Percentiles rank a stretch among this genome's conserved stretches.
Evolutionary conservation across 2,888 invertebrate genomes (phyloP).

Genomic region (Spodoptera exigua): DNA sequence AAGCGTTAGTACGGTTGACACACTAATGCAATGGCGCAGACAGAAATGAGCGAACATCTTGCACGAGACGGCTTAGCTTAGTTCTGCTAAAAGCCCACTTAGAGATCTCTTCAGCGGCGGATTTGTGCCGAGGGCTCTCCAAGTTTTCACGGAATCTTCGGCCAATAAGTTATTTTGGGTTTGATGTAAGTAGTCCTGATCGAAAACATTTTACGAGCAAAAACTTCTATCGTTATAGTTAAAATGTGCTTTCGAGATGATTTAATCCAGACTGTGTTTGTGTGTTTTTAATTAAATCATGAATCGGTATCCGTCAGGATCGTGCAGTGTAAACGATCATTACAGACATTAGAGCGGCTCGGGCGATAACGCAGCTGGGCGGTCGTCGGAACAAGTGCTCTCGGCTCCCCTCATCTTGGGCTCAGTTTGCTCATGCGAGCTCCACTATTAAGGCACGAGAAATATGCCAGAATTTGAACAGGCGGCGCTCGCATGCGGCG

Average conservation of each 20-base stretch:
- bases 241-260: constrained; percentile 2
- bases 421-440: constrained; percentile 64
- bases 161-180: constrained; percentile 81
- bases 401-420: constrained; percentile 65
- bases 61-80: constrained; percentile 86
- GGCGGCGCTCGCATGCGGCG: constrained; percentile 80
- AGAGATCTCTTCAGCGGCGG: constrained; percentile 85
- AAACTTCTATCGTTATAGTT: constrained; percentile 25
- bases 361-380: constrained; percentile 32
- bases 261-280: constrained; percentile 4
- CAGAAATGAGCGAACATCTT: constrained; percentile 84
- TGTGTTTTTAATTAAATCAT: constrained; percentile 67
- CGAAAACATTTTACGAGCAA: constrained; percentile 55
- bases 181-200: constrained; percentile 64
- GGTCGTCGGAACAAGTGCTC: constrained; percentile 66
- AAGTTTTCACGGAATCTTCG: constrained; percentile 80
- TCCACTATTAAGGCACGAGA: constrained; percentile 77
- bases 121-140: constrained; percentile 82
- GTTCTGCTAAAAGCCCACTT: constrained; percentile 88
- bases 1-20: constrained; percentile 53
- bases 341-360: constrained; percentile 66
- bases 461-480: constrained; percentile 86
- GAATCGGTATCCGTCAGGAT: constrained; percentile 52
- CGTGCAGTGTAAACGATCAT: constrained; percentile 68
- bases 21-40: constrained; percentile 78